These are phyloP conservation scores for Choloepus didactylus DNA, from an alignment of 2,797 vertebrate species.

Conservation along the genomic window DNA sequence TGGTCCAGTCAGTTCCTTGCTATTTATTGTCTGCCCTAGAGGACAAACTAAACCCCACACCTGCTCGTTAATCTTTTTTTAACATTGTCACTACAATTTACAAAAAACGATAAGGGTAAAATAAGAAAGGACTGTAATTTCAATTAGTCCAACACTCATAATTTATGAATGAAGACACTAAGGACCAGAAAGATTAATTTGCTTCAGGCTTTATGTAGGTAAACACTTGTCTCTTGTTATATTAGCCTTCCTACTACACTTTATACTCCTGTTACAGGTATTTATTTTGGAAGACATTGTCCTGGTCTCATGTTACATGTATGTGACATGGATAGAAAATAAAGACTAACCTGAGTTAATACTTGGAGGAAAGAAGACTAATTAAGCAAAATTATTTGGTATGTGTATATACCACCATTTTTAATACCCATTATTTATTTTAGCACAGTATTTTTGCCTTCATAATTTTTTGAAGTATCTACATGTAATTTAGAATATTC, in stretches of 20 bases:
- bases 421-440: slow-evolving; percentile 22
- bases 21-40: too few relatives aligned
- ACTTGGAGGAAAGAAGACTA: slow-evolving; percentile 9
- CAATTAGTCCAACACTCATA: background rate
- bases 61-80: too few relatives aligned
- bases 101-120: background rate
- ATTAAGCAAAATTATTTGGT: slow-evolving; percentile 41
- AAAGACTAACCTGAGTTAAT: slow-evolving; percentile 19
- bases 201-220: background rate
- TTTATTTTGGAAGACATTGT: slow-evolving; percentile 4
- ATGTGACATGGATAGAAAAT: slow-evolving; percentile 18
- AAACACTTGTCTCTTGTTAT: background rate
- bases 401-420: background rate
- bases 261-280: background rate
- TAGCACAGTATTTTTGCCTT: slow-evolving; percentile 43
- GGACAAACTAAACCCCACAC: too few relatives aligned
- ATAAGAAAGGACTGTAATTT: background rate
- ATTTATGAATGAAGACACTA: background rate
- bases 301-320: background rate
- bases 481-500: slow-evolving; percentile 34
- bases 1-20: too few relatives aligned
- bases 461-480: slow-evolving; percentile 4
- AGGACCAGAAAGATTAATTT: background rate
- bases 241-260: background rate
- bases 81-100: background rate